Evolutionary conservation across 1,140 invertebrate genomes (phyloP), one percentile per base, ranked within the genome.

Genomic region (Microplitis demolitor): DNA sequence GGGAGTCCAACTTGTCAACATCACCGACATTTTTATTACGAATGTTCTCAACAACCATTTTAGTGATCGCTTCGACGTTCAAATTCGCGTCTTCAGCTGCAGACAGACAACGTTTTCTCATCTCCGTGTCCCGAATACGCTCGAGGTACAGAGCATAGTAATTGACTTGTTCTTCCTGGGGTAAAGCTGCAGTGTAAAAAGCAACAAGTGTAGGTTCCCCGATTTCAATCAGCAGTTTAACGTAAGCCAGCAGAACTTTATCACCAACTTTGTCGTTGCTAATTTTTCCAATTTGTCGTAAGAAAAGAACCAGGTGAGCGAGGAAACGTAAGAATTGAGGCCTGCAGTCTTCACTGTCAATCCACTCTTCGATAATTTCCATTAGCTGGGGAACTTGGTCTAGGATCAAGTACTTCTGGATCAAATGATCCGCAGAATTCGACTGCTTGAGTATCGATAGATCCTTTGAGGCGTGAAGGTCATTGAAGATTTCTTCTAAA

Each of bases 281-380:
- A 64, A 89, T 89, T 76, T 91, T 91, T 1, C 94, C 94, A 74
- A 96, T 92, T 72, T 92, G 90, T 45, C 93, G 89, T 34, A 98
- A 89, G 71, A 97, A 92, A 0, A 98, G 86, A 11, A 96, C 90
- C 14, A 98, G 84, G 86, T 98, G 96, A 0, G 95, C 92, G 78
- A 95, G 87, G 74, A 97, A 95, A 76, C 96, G 88, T 16, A 95
- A 78, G 62, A 95, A 91, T 72, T 93, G 91, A 0, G 89, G 79
- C n/a, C 83, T 76, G 9, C 82, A 85, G 0, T 71, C 74, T 0
- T 74, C 77, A 34, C 77, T 70, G 31, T 86, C 80, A 51, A 87
- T 73, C 84, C 84, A 82, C 14, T 77, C 83, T 34, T 89, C 87
- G 80, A 94, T 89, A 54, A 90, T 87, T 67, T 90, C 88, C 77